These are phyloP conservation scores for Ostrea denselamellosa DNA, from an alignment of 1,140 invertebrate genomes.

Conservation along the genomic window DNA sequence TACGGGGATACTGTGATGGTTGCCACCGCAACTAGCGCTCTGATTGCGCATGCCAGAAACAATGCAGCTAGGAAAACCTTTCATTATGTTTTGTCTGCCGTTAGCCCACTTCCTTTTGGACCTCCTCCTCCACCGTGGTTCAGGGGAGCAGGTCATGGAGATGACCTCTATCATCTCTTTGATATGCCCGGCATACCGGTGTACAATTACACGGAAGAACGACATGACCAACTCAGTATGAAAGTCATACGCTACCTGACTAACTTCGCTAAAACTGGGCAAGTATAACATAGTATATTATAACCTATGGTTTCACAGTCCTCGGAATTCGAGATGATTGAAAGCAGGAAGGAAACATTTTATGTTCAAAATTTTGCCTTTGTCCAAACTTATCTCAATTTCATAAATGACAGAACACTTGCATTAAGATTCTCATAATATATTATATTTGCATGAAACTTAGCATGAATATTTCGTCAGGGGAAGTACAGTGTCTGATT, in stretches of 20 bases:
- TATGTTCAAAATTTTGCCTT: no score
- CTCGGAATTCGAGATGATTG: no score
- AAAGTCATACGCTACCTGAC: neutral
- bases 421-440: no score
- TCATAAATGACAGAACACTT: no score
- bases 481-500: no score
- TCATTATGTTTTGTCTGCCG: slow-evolving; percentile 82
- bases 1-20: slow-evolving; percentile 18
- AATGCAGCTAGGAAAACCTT: neutral
- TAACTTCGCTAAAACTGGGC: slow-evolving; percentile 11
- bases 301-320: neutral
- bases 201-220: neutral
- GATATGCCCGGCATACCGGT: neutral
- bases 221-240: neutral
- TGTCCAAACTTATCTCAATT: no score
- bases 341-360: no score
- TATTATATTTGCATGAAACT: no score
- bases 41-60: slow-evolving; percentile 2
- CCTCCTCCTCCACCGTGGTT: slow-evolving; percentile 43
- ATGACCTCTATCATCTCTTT: slow-evolving; percentile 50
- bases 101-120: neutral
- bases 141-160: slow-evolving; percentile 40
- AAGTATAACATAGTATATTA: neutral
- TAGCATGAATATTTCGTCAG: no score
- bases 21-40: neutral